Evolutionary conservation across 2,113 vertebrate species (phyloP), one percentile per base, ranked within the genome.

Genomic region (Campylomormyrus numenius): DNA sequence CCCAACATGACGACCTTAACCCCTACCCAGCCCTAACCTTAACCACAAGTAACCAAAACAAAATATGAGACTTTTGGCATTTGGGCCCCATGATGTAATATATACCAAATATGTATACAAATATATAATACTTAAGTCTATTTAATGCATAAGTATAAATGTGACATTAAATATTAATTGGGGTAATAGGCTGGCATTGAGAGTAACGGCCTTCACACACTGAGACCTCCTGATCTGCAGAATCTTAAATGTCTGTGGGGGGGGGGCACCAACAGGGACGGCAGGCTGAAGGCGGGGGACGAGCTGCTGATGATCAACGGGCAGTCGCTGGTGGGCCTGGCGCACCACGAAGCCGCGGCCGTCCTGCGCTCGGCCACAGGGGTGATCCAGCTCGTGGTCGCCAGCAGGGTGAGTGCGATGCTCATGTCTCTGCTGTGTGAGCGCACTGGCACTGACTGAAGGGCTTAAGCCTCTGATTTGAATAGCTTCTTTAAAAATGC

Each of bases 231-330:
- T 24, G n/a, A 31, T 39, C 13, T 17, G 31, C 13, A 58, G 53
- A 24, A 58, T 58, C 53, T 58, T 21, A 24, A 58, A n/a, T 58
- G 56, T 58, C 21, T 58, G 56, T 58, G 31, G 49, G 52, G 19
- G 50, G 49, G 66, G 66, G 31, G 6, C 70, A 45, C 42, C 94
- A 85, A 17, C 94, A 99, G 98, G 95, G 98, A 99, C 0, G 97
- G 98, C 56, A 96, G 98, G 91, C 95, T 99, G 93, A 97, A 95
- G 50, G 94, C 95, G 0, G 98, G 98, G 0, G 97, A 99, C 0
- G 98, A 99, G 94, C 95, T 99, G 89, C 96, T 99, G 92, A 99
- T 99, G 96, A 97, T 99, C 92, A 99, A 99, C 31, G 97, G 98
- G 88, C 97, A 97, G 94, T 98, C 98, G 0, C 93, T 99, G 93